A percentile compares a stretch with the other conserved stretches of the same genome.
Evolutionary conservation across 2,797 vertebrate genomes (phyloP).

Genomic region (Eospalax fontanierii): DNA sequence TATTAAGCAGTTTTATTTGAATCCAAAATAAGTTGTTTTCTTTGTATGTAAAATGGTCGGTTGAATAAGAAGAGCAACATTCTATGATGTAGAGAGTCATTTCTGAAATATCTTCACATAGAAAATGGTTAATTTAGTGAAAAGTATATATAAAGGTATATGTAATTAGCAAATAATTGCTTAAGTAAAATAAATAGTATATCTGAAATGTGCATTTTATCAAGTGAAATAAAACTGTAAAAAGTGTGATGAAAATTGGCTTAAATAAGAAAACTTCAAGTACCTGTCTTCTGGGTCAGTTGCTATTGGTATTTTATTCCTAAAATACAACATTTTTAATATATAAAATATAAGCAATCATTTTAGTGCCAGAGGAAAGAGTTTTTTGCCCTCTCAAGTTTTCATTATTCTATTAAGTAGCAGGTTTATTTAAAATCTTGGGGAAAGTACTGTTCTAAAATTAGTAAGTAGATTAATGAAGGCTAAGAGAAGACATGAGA

Average conservation of each 20-base stretch:
- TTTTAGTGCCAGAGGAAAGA: background rate
- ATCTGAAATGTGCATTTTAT: background rate
- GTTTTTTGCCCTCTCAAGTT: background rate
- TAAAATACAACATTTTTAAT: background rate
- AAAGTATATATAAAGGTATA: background rate
- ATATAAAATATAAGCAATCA: too few species aligned
- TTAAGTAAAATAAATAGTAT: background rate
- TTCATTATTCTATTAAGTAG: background rate
- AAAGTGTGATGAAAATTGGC: background rate
- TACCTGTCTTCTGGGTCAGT: background rate
- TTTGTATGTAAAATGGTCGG: too few species aligned
- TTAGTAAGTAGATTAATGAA: background rate
- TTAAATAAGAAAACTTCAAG: background rate
- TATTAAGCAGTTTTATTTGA: background rate
- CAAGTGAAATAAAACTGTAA: background rate
- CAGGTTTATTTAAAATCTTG: constrained; percentile 4
- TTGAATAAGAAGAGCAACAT: background rate
- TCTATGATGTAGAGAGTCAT: background rate
- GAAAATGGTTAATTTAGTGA: background rate
- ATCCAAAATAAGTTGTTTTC: background rate
- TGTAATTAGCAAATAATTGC: background rate
- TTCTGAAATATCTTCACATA: background rate
- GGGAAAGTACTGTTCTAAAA: background rate
- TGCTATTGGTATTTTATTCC: background rate
- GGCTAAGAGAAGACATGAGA: background rate